Percentiles rank a stretch among this genome's conserved stretches.
Conservation (phyloP, 2,797 vertebrate genomes). For the Acanthurus lineatus region DNA sequence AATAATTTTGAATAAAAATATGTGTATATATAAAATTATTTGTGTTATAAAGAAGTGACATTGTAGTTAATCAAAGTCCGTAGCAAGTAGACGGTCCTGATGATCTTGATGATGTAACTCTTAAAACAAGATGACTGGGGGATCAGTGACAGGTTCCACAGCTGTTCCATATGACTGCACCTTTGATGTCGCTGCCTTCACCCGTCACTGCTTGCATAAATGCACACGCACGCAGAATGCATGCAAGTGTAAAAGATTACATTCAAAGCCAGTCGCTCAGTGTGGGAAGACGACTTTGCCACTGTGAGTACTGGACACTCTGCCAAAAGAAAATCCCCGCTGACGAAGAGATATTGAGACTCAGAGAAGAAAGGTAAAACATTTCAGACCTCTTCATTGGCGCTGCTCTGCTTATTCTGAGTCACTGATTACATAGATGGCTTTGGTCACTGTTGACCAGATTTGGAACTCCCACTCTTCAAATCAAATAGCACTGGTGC, state of each 20-base stretch:
- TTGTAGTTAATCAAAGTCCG: conserved; percentile 22
- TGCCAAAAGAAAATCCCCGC: conserved; percentile 61
- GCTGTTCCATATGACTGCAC: conserved; percentile 41
- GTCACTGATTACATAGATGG: conserved; percentile 54
- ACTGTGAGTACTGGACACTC: conserved; percentile 43
- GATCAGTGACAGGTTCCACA: conserved; percentile 60
- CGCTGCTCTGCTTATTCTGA: conserved; percentile 41
- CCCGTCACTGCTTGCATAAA: conserved; percentile 43
- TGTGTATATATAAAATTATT: not conserved
- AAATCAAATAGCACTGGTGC: conserved; percentile 41
- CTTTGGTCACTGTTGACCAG: conserved; percentile 58
- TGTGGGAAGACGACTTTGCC: conserved; percentile 56
- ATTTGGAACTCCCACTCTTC: conserved; percentile 45
- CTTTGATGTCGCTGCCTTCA: conserved; percentile 62
- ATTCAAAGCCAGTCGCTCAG: conserved; percentile 42
- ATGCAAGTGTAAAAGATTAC: conserved; percentile 35
- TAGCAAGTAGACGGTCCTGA: conserved; percentile 15
- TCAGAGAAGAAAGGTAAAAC: conserved; percentile 45
- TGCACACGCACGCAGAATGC: conserved; percentile 6
- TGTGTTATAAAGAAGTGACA: conserved; percentile 21
- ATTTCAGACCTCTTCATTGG: conserved; percentile 36
- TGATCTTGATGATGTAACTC: conserved; percentile 42
- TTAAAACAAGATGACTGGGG: conserved; percentile 40
- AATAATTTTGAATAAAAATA: too few relatives aligned
- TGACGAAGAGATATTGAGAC: conserved; percentile 49